Base-by-base conservation (phyloP, 2,113 vertebrate species). In the Gymnocephalus cernua region DNA sequence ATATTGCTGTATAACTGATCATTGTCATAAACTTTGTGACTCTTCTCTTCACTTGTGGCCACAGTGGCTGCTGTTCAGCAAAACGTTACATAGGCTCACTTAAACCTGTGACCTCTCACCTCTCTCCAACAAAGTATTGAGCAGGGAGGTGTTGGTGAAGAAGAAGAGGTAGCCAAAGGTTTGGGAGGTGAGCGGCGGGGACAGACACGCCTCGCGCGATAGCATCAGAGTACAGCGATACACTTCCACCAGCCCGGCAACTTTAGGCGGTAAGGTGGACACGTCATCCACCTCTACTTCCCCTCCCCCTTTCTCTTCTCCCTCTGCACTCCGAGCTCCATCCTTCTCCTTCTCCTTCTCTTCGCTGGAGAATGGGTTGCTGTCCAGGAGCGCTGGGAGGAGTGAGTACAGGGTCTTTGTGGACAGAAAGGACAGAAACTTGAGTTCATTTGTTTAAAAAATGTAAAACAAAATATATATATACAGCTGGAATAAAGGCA, bases 161-260 rank as follows among this genome's bases (percentile, higher is more conserved):
- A 98, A 98, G 91, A 98, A 97, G 83, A 98, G 96, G 91, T 98
- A 98, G 80, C 97, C 97, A 0, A 98, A 98, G 12, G 97, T 97
- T 92, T 98, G 97, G 23, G 97, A 97, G 53, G 97, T 97, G 15
- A 98, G 96, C 2, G 97, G 96, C 0, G 97, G 96, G 19, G 97
- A 97, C 67, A 98, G 94, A 76, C 96, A 96, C 0, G 96, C 96
- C 48, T 96, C 96, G 47, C 94, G 89, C 2, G 96, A 96, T 79
- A 98, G 89, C 82, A 95, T 94, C 77, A 97, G 89, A 6, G 97
- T 97, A 6, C 96, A 96, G 61, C 96, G 95, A 87, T 97, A 98
- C 59, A 98, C 96, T 21, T 96, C 95, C 58, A 98, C 93, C 59
- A 97, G 95, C 11, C 96, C 95, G 0, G 93, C 96, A 45, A 97